Evolutionary conservation across 2,797 vertebrate genomes (phyloP), one percentile per base, ranked within the genome.

Genomic region (Anabacerthia variegaticeps): DNA sequence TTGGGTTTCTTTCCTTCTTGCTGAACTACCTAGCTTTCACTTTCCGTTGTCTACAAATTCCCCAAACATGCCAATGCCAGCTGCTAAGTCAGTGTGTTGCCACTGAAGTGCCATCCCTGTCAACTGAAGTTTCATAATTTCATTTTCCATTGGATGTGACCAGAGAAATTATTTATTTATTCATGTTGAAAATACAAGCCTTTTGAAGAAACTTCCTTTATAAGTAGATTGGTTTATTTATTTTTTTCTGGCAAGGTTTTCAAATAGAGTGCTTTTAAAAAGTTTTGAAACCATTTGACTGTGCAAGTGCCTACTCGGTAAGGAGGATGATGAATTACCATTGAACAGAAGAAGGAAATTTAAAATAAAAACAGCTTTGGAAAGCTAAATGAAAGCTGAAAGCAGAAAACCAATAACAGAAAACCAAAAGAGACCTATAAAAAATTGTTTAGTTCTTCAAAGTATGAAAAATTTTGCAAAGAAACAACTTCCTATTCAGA

Each of bases 131-230:
- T 92, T 80, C 75, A 68, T 49, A 46, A 54, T 92, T 94, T 92
- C 56, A 51, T 86, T 93, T 88, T 93, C 71, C 52, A 65, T 74
- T 68, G 43, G 34, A 76, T 56, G 24, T 88, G 73, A 71, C 73
- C 72, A 72, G 92, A 94, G 61, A 93, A 93, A 87, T 65, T 61
- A 85, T 68, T 82, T 88, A 78, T 90, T 95, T 87, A 85, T 88
- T 88, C 9, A 2, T 82, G 41, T 71, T 48, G 61, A 85, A 92
- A 96, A 94, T 65, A 62, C 9, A 55, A 88, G 58, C 49, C 58
- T 94, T 93, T 83, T 71, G 73, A 90, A 81, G 36, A 90, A 78
- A 46, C 52, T 51, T 93, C n/a, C 28, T 78, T 81, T 94, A 76
- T 27, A 90, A 93, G 52, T 71, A 78, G 48, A 88, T 56, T 84